These are phyloP conservation scores for Heliocidaris tuberculata DNA, from an alignment of 35 echinoderm and acorn worm genomes.

Conservation along the genomic window DNA sequence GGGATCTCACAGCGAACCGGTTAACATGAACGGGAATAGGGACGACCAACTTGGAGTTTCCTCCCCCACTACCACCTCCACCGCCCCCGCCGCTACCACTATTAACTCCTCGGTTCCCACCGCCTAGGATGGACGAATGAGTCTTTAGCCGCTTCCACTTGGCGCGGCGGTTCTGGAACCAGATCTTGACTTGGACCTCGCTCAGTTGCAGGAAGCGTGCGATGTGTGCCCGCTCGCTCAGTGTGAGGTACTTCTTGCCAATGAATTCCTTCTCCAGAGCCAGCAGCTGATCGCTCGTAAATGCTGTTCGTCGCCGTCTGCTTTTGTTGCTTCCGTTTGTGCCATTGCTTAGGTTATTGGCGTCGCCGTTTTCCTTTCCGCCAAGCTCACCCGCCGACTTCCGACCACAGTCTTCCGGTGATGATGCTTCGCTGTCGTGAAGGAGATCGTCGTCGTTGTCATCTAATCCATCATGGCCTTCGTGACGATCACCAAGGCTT, in stretches of 20 bases:
- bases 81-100: background rate
- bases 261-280: slow-evolving; percentile 84
- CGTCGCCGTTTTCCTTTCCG: slow-evolving; percentile 38
- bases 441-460: slow-evolving; percentile 44
- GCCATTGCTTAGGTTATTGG: slow-evolving; percentile 5
- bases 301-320: slow-evolving; percentile 75
- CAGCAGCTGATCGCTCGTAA: slow-evolving; percentile 81
- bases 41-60: slow-evolving; percentile 74
- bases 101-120: background rate
- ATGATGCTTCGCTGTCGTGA: slow-evolving; percentile 44
- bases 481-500: background rate
- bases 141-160: slow-evolving; percentile 88
- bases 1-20: slow-evolving; percentile 76
- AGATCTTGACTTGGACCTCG: slow-evolving; percentile 85
- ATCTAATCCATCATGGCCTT: background rate
- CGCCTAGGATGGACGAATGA: slow-evolving; percentile 35
- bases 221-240: slow-evolving; percentile 84
- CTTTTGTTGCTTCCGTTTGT: slow-evolving; percentile 54
- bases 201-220: slow-evolving; percentile 73
- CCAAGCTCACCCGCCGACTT: slow-evolving; percentile 20
- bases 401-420: slow-evolving; percentile 26
- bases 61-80: slow-evolving; percentile 37
- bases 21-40: slow-evolving; percentile 85
- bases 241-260: slow-evolving; percentile 80
- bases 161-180: slow-evolving; percentile 82